Evolutionary conservation across 1,140 invertebrate genomes (phyloP), one percentile per base, ranked within the genome.

Genomic region (Diuraphis noxia): DNA sequence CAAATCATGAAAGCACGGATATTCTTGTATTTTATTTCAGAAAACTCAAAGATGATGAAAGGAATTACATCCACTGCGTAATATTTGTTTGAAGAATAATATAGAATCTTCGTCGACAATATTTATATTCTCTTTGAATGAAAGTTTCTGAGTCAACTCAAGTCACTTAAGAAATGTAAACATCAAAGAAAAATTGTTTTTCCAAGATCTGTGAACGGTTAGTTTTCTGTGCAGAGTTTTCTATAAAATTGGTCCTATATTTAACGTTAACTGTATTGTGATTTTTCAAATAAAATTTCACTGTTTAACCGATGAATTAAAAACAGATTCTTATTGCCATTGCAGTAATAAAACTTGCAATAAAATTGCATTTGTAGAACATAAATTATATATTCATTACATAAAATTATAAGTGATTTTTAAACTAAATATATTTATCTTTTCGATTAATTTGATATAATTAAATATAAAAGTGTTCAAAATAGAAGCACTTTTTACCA

Each of bases 101-200:
- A n/a, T 72, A 72, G n/a, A 17, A 72, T 72, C 5, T 13, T 34
- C n/a, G 56, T 34, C 4, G 56, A n/a, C 30, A 21, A 72, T 72
- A 72, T 72, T 72, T 72, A 72, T n/a, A 13, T 72, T 72, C 30
- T 72, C 30, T 17, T 72, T 72, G n/a, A 72, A 72, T 72, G 13
- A 72, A 72, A n/a, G n/a, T 72, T 72, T 72, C 34, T 34, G 56
- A n/a, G 56, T 72, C n/a, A 72, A 72, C n/a, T 13, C 4, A 13
- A 63, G 56, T 63, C 56, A 72, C 56, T 72, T 72, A 72, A 72
- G 56, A 72, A 72, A 72, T 72, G 56, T 72, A 72, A 72, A 72
- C 30, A 72, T 72, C 56, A 34, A 72, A 72, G n/a, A 13, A 72
- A 72, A 72, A n/a, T 10, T 72, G 13, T 72, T 72, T 63, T 72